These are phyloP conservation scores for Ophion ellenae DNA, from an alignment of 2,888 invertebrate genomes.

Conservation along the genomic window DNA sequence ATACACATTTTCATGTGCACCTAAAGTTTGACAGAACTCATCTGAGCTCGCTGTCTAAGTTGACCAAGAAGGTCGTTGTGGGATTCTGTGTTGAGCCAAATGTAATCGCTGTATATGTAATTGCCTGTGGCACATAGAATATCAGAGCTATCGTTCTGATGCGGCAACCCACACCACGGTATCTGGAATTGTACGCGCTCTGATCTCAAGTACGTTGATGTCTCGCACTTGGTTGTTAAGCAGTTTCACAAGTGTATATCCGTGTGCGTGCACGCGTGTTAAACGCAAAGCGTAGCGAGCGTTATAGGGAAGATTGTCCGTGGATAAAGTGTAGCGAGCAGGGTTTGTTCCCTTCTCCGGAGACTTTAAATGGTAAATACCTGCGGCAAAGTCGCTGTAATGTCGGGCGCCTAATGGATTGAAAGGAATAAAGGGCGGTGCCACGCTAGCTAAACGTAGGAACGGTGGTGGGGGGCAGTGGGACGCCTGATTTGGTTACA, in stretches of 20 bases:
- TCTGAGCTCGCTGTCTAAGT: conserved; percentile 13
- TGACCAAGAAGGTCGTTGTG: conserved; percentile 35
- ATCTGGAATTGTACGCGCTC: background rate
- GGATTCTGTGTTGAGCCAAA: conserved; percentile 2
- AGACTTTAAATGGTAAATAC: conserved; percentile 72
- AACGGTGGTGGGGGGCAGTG: too few relatives aligned
- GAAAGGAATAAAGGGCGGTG: conserved; percentile 72
- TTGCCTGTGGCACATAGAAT: background rate
- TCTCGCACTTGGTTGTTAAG: conserved; percentile 48
- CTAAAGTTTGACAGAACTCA: conserved; percentile 13
- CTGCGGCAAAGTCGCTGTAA: conserved; percentile 69
- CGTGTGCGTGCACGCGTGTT: background rate
- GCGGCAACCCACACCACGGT: background rate
- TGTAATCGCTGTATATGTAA: background rate
- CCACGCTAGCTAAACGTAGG: conserved; percentile 14
- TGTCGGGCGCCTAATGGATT: conserved; percentile 75
- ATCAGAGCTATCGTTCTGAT: background rate
- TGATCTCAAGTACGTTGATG: conserved; percentile 16
- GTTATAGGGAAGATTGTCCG: conserved; percentile 13
- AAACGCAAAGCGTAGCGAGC: background rate
- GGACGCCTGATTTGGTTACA: conserved; percentile 76
- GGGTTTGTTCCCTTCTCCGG: conserved; percentile 20
- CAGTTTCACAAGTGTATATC: background rate
- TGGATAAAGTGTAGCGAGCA: background rate
- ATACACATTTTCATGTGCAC: too few relatives aligned